These are phyloP conservation scores for Plutella xylostella DNA, from an alignment of 2,888 invertebrate species.

Conservation along the genomic window DNA sequence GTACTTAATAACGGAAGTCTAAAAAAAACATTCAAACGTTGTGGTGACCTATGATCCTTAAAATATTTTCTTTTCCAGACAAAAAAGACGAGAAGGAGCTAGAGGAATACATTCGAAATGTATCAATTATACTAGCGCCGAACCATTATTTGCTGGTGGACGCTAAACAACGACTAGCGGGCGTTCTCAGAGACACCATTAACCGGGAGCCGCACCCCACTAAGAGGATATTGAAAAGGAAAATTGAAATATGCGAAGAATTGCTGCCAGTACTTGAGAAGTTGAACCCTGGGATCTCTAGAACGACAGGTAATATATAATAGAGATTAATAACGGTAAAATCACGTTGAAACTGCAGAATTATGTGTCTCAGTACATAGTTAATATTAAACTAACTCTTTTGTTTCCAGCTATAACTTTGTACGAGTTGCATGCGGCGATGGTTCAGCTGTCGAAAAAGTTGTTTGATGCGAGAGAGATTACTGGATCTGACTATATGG, in stretches of 20 bases:
- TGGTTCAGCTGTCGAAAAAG: conserved; percentile 73
- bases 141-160: conserved; percentile 77
- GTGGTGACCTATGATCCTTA: too few relatives aligned
- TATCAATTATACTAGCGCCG: conserved; percentile 70
- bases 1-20: too few relatives aligned
- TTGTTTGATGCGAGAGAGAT: conserved; percentile 72
- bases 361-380: too few relatives aligned
- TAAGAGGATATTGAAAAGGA: conserved; percentile 70
- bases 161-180: conserved; percentile 77
- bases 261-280: conserved; percentile 73
- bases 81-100: conserved; percentile 53
- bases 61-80: too few relatives aligned
- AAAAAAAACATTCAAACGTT: too few relatives aligned
- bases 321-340: too few relatives aligned
- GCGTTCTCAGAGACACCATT: conserved; percentile 62
- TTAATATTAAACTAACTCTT: too few relatives aligned
- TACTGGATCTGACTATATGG: conserved; percentile 61
- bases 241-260: conserved; percentile 75
- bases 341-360: too few relatives aligned
- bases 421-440: conserved; percentile 80
- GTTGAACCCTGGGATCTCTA: conserved; percentile 78
- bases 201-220: conserved; percentile 60
- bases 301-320: conserved; percentile 73
- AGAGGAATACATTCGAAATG: conserved; percentile 64
- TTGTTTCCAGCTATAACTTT: conserved; percentile 73